These are phyloP conservation scores for Amphimedon queenslandica DNA, from an alignment of 37 sponge, comb jelly and placozoan species.

Conservation along the genomic window DNA sequence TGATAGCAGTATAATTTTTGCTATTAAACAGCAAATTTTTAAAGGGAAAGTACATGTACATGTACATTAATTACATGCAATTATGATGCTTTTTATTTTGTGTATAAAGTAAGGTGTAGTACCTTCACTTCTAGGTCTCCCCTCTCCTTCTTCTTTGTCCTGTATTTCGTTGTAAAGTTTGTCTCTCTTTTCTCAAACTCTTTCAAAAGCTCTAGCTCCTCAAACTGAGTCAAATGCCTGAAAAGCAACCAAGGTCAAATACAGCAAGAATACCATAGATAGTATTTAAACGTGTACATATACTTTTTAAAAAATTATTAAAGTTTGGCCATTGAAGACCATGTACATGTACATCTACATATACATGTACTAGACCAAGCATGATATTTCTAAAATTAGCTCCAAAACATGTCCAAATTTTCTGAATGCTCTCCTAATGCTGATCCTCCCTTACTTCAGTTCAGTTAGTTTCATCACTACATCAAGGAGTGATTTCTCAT, in stretches of 20 bases:
- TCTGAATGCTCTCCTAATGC: too few species aligned
- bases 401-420: too few species aligned
- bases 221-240: constrained; percentile 83
- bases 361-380: too few species aligned
- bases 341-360: neutral
- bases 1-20: too few species aligned
- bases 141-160: constrained; percentile 73
- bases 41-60: too few species aligned
- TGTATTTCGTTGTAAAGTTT: constrained; percentile 65
- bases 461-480: constrained; percentile 68
- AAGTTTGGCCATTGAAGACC: neutral
- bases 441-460: constrained; percentile 27
- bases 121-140: constrained; percentile 79
- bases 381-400: too few species aligned
- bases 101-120: neutral
- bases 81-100: constrained; percentile 4
- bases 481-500: constrained; percentile 71
- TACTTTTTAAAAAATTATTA: too few species aligned
- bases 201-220: constrained; percentile 92
- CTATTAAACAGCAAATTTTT: too few species aligned
- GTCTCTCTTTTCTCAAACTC: constrained; percentile 98
- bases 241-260: too few species aligned
- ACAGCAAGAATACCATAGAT: too few species aligned
- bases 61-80: neutral
- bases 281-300: too few species aligned